Evolutionary conservation across 2,888 invertebrate genomes (phyloP).

Genomic region (Drosophila phalerata): DNA sequence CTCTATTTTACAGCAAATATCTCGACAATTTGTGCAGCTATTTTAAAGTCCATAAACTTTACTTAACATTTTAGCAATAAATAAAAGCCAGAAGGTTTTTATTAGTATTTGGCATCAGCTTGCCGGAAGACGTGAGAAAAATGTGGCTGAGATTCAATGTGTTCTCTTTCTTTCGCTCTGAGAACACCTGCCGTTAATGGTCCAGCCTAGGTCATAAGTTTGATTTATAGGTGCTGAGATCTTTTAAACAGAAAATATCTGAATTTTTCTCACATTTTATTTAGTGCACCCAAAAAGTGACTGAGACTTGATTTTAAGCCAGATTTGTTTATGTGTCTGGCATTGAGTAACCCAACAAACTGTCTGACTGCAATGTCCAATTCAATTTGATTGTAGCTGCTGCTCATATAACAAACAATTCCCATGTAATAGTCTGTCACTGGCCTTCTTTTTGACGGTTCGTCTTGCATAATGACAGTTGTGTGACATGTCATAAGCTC

Average conservation of each 20-base stretch:
- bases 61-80: slow-evolving; percentile 65
- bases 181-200: slow-evolving; percentile 11
- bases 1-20: not conserved
- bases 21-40: slow-evolving; percentile 1
- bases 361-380: slow-evolving; percentile 1
- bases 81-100: slow-evolving; percentile 49
- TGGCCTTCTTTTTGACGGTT: slow-evolving; percentile 44
- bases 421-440: slow-evolving; percentile 64
- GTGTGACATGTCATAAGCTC: slow-evolving; percentile 71
- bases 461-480: slow-evolving; percentile 70
- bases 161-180: slow-evolving; percentile 3
- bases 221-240: slow-evolving; percentile 1
- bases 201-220: not conserved
- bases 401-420: slow-evolving; percentile 44
- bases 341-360: not conserved
- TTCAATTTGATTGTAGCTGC: slow-evolving; percentile 21
- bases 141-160: slow-evolving; percentile 31
- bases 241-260: slow-evolving; percentile 17
- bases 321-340: not conserved
- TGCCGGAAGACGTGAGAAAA: slow-evolving; percentile 61
- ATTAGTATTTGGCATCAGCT: slow-evolving; percentile 53
- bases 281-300: not conserved
- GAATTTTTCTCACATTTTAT: slow-evolving; percentile 31
- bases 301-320: not conserved
- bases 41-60: slow-evolving; percentile 7